A percentile compares a stretch with the other conserved stretches of the same genome.
phyloP scores from a whole-genome alignment of 1,140 invertebrate genomes.

The Drosophila murphyi region DNA sequence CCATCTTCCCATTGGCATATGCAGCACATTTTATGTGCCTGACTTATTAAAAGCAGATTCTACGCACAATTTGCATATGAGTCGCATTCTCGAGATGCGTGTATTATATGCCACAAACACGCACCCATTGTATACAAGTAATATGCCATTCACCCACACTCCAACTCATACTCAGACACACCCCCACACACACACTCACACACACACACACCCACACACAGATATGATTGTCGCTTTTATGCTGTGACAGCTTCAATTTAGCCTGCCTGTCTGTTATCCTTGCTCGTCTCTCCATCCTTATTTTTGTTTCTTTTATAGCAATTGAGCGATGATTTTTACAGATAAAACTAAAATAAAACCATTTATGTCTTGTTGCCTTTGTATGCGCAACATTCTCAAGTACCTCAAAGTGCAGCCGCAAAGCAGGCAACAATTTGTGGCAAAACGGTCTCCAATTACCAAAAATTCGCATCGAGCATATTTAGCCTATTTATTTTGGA shows the following conservation, averaged over 20 bases:
- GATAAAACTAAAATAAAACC: constrained; percentile 36
- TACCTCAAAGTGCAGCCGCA: constrained; percentile 8
- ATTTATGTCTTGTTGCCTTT: background rate
- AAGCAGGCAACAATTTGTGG: constrained; percentile 18
- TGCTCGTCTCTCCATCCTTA: constrained; percentile 24
- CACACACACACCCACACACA: constrained; percentile 16
- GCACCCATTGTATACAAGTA: no score
- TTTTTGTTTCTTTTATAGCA: constrained; percentile 52
- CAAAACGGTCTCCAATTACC: background rate
- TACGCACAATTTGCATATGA: constrained; percentile 62
- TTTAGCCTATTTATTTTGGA: background rate
- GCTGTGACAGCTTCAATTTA: constrained; percentile 57
- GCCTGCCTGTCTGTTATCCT: constrained; percentile 10
- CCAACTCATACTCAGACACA: no score
- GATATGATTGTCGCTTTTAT: constrained; percentile 37
- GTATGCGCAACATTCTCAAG: background rate
- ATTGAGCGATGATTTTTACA: constrained; percentile 59
- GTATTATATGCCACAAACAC: background rate
- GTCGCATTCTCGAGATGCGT: constrained; percentile 25
- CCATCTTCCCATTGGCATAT: constrained; percentile 40
- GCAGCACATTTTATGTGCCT: constrained; percentile 40
- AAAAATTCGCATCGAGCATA: no score
- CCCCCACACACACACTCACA: constrained; percentile 6
- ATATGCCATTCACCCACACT: no score
- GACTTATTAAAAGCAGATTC: constrained; percentile 62